A percentile compares a stretch with the other conserved stretches of the same genome.
Evolutionary conservation across 2,888 invertebrate species (phyloP).

Genomic region (Blera fallax): DNA sequence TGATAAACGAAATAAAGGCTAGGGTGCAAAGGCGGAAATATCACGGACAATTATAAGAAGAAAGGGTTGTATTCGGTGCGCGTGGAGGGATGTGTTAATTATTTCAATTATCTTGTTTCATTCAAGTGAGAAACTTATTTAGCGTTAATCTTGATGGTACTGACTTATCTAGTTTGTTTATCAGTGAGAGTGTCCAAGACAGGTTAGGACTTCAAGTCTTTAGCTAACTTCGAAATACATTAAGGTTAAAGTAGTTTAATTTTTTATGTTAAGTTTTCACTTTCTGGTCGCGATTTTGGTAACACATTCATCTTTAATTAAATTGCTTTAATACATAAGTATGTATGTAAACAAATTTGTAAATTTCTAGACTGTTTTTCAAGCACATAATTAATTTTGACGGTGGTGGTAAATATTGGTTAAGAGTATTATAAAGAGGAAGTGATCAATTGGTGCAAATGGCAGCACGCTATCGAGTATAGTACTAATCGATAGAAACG

Average conservation of each 20-base stretch:
- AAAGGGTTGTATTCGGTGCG: not conserved
- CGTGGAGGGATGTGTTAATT: conserved; percentile 39
- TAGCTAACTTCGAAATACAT: not conserved
- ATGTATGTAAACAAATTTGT: too few relatives aligned
- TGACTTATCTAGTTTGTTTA: not conserved
- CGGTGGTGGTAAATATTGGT: too few relatives aligned
- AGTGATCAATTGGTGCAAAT: too few relatives aligned
- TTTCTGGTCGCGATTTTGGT: too few relatives aligned
- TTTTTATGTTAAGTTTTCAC: too few relatives aligned
- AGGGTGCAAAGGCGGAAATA: not conserved
- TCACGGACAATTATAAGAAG: not conserved
- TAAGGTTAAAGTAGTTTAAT: not conserved
- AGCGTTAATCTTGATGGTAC: not conserved
- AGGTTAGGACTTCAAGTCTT: not conserved
- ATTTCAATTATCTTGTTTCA: conserved; percentile 24
- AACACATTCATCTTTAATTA: too few relatives aligned
- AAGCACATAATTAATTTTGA: too few relatives aligned
- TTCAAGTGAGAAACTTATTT: not conserved
- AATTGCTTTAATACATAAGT: too few relatives aligned
- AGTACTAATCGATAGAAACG: too few relatives aligned
- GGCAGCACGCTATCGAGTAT: too few relatives aligned
- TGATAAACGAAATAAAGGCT: conserved; percentile 7
- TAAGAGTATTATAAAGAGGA: too few relatives aligned
- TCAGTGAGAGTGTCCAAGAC: not conserved
- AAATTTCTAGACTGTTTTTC: too few relatives aligned